Conservation (phyloP, 2,888 invertebrate species). For the Eulithis prunata region DNA sequence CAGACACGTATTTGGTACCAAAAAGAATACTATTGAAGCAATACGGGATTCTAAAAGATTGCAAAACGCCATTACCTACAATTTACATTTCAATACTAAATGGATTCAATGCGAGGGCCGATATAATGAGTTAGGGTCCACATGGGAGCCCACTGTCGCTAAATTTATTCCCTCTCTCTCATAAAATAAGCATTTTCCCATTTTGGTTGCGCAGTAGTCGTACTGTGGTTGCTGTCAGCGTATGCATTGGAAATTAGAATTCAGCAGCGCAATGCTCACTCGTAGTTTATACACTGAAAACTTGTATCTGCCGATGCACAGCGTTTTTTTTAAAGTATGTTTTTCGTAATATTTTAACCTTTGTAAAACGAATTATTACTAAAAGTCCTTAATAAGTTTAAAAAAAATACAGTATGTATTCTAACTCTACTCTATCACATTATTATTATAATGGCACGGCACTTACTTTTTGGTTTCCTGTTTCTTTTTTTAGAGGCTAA, state of each 20-base stretch:
- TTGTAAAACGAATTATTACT: too few relatives aligned
- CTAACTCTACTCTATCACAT: too few relatives aligned
- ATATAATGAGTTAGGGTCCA: constrained; percentile 42
- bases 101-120: constrained; percentile 25
- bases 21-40: constrained; percentile 3
- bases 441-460: too few relatives aligned
- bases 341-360: too few relatives aligned
- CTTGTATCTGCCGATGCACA: background rate
- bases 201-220: constrained; percentile 40
- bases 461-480: too few relatives aligned
- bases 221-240: constrained; percentile 18
- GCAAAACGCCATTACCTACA: constrained; percentile 25
- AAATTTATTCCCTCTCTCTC: constrained; percentile 38
- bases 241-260: constrained; percentile 8
- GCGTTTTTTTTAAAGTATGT: too few relatives aligned
- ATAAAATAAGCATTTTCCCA: constrained; percentile 47
- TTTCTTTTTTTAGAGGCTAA: too few relatives aligned
- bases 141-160: constrained; percentile 33
- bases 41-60: constrained; percentile 10
- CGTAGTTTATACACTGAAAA: background rate
- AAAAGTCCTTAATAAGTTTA: too few relatives aligned
- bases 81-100: constrained; percentile 30
- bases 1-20: constrained; percentile 4
- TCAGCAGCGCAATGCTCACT: constrained; percentile 8
- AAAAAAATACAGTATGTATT: too few relatives aligned